These are phyloP conservation scores for Siphamia tubifer DNA, from an alignment of 2,113 vertebrate genomes.

Conservation along the genomic window DNA sequence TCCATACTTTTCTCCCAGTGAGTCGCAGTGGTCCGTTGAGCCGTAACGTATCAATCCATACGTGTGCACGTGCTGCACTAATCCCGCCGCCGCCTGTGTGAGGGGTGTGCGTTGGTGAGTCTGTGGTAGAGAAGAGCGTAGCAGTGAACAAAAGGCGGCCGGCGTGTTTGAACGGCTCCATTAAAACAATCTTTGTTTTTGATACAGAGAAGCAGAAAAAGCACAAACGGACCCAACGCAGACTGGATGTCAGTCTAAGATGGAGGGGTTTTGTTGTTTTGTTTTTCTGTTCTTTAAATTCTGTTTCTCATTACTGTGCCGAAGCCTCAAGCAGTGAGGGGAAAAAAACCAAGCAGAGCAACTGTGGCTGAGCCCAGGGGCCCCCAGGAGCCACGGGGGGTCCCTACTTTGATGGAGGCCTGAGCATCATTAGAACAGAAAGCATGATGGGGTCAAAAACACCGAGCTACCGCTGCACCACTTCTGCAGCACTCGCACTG, in stretches of 20 bases:
- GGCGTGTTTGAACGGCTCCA: conserved; percentile 71
- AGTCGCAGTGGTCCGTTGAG: conserved; percentile 67
- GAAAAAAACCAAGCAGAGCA: conserved; percentile 51
- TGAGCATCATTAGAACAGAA: conserved; percentile 81
- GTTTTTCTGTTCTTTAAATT: conserved; percentile 71
- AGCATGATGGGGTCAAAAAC: conserved; percentile 71
- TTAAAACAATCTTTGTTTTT: conserved; percentile 78
- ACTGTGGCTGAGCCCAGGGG: conserved; percentile 70
- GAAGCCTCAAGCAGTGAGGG: conserved; percentile 63
- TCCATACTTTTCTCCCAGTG: conserved; percentile 63
- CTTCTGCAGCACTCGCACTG: conserved; percentile 46
- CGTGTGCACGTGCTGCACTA: conserved; percentile 43
- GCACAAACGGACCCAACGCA: conserved; percentile 67
- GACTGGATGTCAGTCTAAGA: conserved; percentile 69
- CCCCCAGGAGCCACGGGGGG: conserved; percentile 71
- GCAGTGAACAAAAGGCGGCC: conserved; percentile 68
- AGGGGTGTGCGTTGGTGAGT: conserved; percentile 5
- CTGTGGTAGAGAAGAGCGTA: conserved; percentile 47
- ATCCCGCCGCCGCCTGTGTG: conserved; percentile 45
- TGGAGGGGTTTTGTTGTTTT: conserved; percentile 65
- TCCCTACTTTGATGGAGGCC: conserved; percentile 78
- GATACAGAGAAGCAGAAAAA: conserved; percentile 62
- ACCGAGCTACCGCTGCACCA: conserved; percentile 46
- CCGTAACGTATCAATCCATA: conserved; percentile 76
- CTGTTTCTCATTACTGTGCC: conserved; percentile 72